These are phyloP conservation scores for Spheniscus humboldti DNA, from an alignment of 2,797 vertebrate genomes.

Conservation along the genomic window DNA sequence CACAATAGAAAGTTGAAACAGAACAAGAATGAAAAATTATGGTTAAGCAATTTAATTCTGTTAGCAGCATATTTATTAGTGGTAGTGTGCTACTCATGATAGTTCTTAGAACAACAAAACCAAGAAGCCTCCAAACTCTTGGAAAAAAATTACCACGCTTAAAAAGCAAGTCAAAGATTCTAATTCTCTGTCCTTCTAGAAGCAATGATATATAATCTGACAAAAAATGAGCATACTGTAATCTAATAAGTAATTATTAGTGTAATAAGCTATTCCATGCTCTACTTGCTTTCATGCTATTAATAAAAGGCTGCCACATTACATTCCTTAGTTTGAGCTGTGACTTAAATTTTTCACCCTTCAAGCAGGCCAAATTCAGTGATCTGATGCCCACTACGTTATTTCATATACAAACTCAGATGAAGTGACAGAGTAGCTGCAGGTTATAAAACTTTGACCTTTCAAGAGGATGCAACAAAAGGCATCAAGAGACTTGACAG, in stretches of 20 bases:
- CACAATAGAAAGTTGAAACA: not conserved
- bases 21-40: not conserved
- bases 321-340: not conserved
- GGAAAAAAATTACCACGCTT: not conserved
- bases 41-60: not conserved
- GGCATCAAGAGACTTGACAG: not conserved
- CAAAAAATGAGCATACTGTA: not conserved
- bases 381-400: constrained; percentile 11
- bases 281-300: constrained; percentile 37
- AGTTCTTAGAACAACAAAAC: not conserved
- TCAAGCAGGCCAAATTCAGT: constrained; percentile 5
- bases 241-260: not conserved
- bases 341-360: constrained; percentile 35
- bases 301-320: constrained; percentile 39
- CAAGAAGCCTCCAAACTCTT: not conserved
- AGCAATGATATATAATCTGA: not conserved
- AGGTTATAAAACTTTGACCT: constrained; percentile 3
- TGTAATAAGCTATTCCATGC: constrained; percentile 44
- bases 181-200: not conserved
- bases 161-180: not conserved
- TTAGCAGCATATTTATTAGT: not conserved
- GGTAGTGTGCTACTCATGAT: not conserved
- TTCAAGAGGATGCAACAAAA: constrained; percentile 6
- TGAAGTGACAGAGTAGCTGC: constrained; percentile 44
- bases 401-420: constrained; percentile 14